Evolutionary conservation across 2,113 vertebrate species (phyloP), one percentile per base, ranked within the genome.

Genomic region (Epinephelus fuscoguttatus): DNA sequence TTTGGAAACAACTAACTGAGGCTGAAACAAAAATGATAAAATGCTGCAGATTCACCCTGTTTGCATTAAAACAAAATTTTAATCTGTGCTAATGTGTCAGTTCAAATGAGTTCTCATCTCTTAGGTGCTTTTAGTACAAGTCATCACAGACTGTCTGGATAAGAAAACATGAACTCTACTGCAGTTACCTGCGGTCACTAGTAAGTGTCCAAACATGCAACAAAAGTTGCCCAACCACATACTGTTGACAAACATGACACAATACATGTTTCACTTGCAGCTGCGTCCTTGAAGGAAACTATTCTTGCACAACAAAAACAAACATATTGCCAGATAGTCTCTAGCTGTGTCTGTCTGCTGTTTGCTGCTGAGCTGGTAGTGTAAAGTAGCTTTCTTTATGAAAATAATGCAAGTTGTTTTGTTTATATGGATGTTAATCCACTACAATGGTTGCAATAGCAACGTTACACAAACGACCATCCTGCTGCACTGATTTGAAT

Each of bases 141-240:
- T 15, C 15, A 19, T 37, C 59, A 27, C 59, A 40, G 57, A 25
- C 47, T 12, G 14, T 23, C 47, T 23, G 25, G 10, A 55, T 27
- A 5, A 9, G 49, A n/a, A 62, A 49, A 62, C 27, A 55, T 64
- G 50, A 80, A 63, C 77, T 55, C 6, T 7, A 27, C 61, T 42
- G 9, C 30, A 10, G 30, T n/a, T 42, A 42, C 13, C 17, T 61
- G 30, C 4, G 8, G 23, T 47, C 68, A 47, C 21, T 2, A 8
- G 42, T 45, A 45, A 45, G 42, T 45, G 49, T 37, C 30, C n/a
- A 42, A 78, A 81, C 33, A 0, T 62, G 66, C 52, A 55, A 3
- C 70, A 53, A 27, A 66, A 12, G 66, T 71, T 82, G 37, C 50
- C 45, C 59, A 60, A 56, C 53, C 27, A 19, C 64, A 45, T 25